These are phyloP conservation scores for Cephus cinctus DNA, from an alignment of 1,140 invertebrate genomes.

Conservation along the genomic window DNA sequence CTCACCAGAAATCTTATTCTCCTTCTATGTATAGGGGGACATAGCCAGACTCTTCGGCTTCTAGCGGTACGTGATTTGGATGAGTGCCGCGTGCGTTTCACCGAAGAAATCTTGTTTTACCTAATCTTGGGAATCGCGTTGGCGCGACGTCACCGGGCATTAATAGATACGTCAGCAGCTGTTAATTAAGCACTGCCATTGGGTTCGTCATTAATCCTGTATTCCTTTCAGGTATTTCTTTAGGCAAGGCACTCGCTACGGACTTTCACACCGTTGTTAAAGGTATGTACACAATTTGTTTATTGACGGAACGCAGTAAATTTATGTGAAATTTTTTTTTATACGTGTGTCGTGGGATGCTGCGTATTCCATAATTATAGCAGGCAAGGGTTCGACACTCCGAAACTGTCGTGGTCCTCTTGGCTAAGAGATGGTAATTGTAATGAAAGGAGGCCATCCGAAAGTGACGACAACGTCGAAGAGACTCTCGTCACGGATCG, in stretches of 20 bases:
- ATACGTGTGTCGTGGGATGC: too few species aligned
- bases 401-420: too few species aligned
- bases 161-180: conserved; percentile 40
- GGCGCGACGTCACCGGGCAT: conserved; percentile 24
- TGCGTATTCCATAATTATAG: too few species aligned
- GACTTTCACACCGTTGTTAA: too few species aligned
- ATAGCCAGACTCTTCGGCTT: background rate
- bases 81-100: background rate
- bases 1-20: too few species aligned
- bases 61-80: background rate
- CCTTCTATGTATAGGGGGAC: background rate
- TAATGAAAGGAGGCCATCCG: conserved; percentile 25
- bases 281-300: too few species aligned
- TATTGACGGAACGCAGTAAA: too few species aligned
- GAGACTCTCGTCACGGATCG: conserved; percentile 16
- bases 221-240: too few species aligned
- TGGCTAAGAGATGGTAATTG: conserved; percentile 23
- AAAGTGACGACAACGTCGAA: conserved; percentile 15
- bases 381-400: too few species aligned
- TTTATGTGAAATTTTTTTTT: too few species aligned
- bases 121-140: conserved; percentile 35
- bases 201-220: too few species aligned
- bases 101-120: conserved; percentile 15
- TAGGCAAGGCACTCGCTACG: too few species aligned
- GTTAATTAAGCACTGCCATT: conserved; percentile 43